Percentiles rank a stretch among this genome's conserved stretches.
Conservation (phyloP, 1,140 invertebrate species). For the Epicauta chinensis region DNA sequence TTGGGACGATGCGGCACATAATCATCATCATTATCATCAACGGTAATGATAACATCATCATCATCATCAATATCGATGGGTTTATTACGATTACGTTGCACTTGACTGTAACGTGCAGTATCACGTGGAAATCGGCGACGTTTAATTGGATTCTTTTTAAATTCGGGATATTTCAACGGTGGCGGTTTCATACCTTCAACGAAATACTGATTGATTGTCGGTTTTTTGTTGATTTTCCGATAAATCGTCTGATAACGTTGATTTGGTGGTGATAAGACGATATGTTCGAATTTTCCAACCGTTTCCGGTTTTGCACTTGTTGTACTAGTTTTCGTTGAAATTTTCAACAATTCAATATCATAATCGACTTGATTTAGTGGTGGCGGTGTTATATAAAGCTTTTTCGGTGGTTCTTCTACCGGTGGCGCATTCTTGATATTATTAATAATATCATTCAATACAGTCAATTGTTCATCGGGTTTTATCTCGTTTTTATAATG, state of each 20-base stretch:
- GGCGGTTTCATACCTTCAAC: constrained; percentile 38
- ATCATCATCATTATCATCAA: constrained; percentile 34
- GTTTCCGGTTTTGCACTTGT: not conserved
- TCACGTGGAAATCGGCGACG: constrained; percentile 15
- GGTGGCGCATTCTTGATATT: constrained; percentile 32
- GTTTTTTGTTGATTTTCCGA: not conserved
- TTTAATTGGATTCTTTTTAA: not conserved
- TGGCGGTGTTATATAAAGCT: not conserved
- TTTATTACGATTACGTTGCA: constrained; percentile 22
- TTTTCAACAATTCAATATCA: not conserved
- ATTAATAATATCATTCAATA: constrained; percentile 40
- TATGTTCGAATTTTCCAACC: constrained; percentile 16
- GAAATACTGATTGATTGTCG: constrained; percentile 23
- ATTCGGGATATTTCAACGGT: constrained; percentile 28
- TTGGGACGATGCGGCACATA: constrained; percentile 37
- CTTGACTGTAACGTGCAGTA: constrained; percentile 25
- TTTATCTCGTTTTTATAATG: constrained; percentile 41
- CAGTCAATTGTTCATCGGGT: constrained; percentile 39
- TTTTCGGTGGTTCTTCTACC: constrained; percentile 5
- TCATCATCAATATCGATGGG: constrained; percentile 9
- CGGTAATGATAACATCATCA: constrained; percentile 15
- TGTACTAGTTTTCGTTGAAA: not conserved
- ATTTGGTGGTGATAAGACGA: constrained; percentile 18
- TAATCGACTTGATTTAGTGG: not conserved
- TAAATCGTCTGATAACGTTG: constrained; percentile 28